Percentiles rank a stretch among this genome's conserved stretches.
Evolutionary conservation across 1,140 invertebrate species (phyloP).

Genomic region (Argopecten irradians): DNA sequence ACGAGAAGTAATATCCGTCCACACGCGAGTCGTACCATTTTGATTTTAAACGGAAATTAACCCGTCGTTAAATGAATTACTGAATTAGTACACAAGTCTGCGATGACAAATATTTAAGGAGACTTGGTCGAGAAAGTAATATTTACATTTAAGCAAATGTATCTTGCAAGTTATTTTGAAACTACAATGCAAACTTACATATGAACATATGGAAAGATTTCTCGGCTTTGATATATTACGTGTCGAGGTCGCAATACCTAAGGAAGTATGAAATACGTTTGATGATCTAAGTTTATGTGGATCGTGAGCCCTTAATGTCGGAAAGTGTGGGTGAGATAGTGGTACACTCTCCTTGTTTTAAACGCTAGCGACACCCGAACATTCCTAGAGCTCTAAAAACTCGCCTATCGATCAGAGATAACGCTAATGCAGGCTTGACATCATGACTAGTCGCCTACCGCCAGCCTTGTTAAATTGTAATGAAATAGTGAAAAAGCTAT

Average conservation of each 20-base stretch:
- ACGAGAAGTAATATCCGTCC: neutral
- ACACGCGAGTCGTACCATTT: neutral
- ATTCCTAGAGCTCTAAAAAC: neutral
- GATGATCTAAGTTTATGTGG: neutral
- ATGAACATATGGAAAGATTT: too few species aligned
- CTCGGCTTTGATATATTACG: too few species aligned
- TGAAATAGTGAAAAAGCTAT: too few species aligned
- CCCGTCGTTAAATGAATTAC: neutral
- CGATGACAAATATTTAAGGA: neutral
- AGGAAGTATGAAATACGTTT: too few species aligned
- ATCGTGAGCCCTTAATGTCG: neutral
- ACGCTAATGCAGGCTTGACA: neutral
- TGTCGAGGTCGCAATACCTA: too few species aligned
- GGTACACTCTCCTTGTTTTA: neutral
- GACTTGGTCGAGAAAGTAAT: neutral
- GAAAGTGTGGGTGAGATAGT: neutral
- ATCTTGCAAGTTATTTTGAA: too few species aligned
- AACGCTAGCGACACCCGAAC: neutral
- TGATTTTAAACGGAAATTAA: neutral
- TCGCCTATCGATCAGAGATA: neutral
- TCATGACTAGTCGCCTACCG: neutral
- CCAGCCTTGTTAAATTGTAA: too few species aligned
- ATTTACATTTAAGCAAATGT: too few species aligned
- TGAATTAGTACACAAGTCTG: neutral
- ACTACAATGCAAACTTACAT: too few species aligned